Evolutionary conservation across 1,140 invertebrate genomes (phyloP).

Genomic region (Drosophila ogumai): DNA sequence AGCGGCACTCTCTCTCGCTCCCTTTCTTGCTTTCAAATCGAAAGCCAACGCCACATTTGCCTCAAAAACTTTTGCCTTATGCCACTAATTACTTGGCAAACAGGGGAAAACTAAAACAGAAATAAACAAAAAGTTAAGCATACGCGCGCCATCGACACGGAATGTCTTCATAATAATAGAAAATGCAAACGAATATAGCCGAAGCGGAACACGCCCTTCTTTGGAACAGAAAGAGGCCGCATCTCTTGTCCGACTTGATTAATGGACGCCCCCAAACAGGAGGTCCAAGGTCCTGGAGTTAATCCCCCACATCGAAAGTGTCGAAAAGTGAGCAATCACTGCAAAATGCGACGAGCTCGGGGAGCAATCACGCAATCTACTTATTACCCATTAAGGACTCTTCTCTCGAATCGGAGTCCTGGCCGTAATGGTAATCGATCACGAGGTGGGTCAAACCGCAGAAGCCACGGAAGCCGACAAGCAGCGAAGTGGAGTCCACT

Average conservation of each 20-base stretch:
- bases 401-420: constrained; percentile 28
- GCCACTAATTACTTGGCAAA: constrained; percentile 76
- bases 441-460: constrained; percentile 44
- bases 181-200: constrained; percentile 67
- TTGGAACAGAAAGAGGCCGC: constrained; percentile 5
- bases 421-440: constrained; percentile 65
- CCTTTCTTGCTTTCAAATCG: constrained; percentile 39
- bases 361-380: constrained; percentile 78
- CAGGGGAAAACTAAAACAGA: constrained; percentile 54
- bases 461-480: constrained; percentile 33
- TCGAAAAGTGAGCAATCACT: constrained; percentile 82
- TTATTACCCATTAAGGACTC: constrained; percentile 79
- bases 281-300: constrained; percentile 22
- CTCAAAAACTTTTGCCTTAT: constrained; percentile 27
- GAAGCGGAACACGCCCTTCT: constrained; percentile 58
- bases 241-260: constrained; percentile 69
- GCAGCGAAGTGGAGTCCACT: constrained; percentile 20
- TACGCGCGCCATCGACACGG: constrained; percentile 63
- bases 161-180: constrained; percentile 78
- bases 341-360: constrained; percentile 67
- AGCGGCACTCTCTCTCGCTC: constrained; percentile 21
- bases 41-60: constrained; percentile 50
- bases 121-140: constrained; percentile 55
- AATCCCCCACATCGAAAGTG: constrained; percentile 52
- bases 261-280: constrained; percentile 57